Evolutionary conservation across 2,113 vertebrate species (phyloP).

Genomic region (Macquaria australasica): DNA sequence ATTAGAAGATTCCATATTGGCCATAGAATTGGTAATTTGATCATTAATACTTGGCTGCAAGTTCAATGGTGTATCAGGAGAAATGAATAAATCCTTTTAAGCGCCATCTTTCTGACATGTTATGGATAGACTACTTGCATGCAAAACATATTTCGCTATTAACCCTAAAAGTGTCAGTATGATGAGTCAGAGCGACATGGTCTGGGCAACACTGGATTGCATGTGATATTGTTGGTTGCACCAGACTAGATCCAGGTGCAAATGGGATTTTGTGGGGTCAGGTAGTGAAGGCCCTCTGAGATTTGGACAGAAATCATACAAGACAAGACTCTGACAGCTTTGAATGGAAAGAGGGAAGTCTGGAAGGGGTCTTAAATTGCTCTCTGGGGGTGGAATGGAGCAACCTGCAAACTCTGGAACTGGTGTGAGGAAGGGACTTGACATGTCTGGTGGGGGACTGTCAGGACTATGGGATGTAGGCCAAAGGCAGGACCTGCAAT

Average conservation of each 20-base stretch:
- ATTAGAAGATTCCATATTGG: slow-evolving; percentile 7
- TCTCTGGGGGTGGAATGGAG: slow-evolving; percentile 43
- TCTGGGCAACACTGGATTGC: background rate
- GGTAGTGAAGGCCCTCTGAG: slow-evolving; percentile 6
- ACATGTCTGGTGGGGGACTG: slow-evolving; percentile 17
- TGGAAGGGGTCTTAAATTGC: slow-evolving; percentile 56
- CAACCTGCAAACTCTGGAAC: slow-evolving; percentile 42
- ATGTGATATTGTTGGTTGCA: slow-evolving; percentile 22
- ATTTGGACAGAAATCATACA: slow-evolving; percentile 54
- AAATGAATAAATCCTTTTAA: slow-evolving; percentile 32
- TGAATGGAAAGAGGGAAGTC: slow-evolving; percentile 24
- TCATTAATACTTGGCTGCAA: slow-evolving; percentile 23
- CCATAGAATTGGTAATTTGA: slow-evolving; percentile 26
- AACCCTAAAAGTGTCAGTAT: slow-evolving; percentile 37
- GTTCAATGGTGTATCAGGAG: slow-evolving; percentile 15
- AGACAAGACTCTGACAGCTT: slow-evolving; percentile 55
- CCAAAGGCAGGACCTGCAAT: slow-evolving; percentile 29
- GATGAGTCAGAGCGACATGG: slow-evolving; percentile 13
- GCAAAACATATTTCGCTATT: slow-evolving; percentile 35
- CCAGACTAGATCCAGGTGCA: slow-evolving; percentile 32
- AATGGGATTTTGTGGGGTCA: slow-evolving; percentile 45
- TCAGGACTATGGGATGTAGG: slow-evolving; percentile 30
- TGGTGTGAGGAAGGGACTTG: slow-evolving; percentile 33
- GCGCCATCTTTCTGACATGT: slow-evolving; percentile 11
- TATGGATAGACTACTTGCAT: slow-evolving; percentile 26